Conservation (phyloP, 2,113 vertebrate genomes). For the Carassius gibelio region DNA sequence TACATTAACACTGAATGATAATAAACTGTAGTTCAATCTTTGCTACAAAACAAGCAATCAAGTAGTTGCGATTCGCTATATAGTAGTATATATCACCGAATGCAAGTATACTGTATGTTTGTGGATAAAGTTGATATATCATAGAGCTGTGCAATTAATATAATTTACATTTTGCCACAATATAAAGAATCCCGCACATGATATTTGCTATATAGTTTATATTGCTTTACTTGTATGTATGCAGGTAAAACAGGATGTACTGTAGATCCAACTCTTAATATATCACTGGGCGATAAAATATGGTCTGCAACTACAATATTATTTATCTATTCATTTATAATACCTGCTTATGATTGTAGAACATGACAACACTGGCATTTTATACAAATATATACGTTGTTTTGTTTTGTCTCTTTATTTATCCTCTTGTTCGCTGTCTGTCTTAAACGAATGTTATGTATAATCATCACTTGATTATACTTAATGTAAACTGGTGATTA, state of each 20-base stretch:
- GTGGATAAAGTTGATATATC: neutral
- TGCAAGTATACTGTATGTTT: neutral
- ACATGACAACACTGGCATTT: neutral
- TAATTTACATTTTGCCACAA: neutral
- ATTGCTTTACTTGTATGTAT: neutral
- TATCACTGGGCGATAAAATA: neutral
- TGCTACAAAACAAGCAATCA: neutral
- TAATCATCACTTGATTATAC: too few relatives aligned
- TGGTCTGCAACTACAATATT: neutral
- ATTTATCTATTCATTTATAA: neutral
- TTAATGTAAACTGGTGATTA: too few relatives aligned
- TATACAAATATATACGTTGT: too few relatives aligned
- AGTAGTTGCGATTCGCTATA: neutral
- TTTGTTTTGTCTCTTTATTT: too few relatives aligned
- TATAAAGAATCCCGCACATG: too few relatives aligned
- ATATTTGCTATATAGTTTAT: neutral
- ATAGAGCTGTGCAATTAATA: neutral
- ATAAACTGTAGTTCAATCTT: neutral
- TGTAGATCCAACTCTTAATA: neutral
- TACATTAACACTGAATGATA: neutral
- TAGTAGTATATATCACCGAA: neutral
- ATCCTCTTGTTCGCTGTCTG: too few relatives aligned
- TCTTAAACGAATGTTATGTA: too few relatives aligned
- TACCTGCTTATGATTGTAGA: neutral
- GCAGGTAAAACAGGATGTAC: neutral